Conservation (phyloP, 1,140 invertebrate genomes). For the Druon quercuslanigerum region DNA sequence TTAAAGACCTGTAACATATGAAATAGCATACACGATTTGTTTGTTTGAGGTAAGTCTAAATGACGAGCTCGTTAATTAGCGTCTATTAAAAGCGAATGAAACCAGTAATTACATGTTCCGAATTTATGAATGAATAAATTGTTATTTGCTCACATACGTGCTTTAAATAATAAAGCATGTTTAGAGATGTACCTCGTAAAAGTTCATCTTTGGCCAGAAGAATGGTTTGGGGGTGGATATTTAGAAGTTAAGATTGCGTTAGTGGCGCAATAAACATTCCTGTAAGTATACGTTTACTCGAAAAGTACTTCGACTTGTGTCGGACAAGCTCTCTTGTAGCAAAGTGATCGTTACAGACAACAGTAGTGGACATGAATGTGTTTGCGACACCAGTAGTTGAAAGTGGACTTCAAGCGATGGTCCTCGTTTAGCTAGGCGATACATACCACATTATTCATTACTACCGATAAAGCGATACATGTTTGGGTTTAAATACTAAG, state of each 20-base stretch:
- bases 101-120: background rate
- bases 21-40: too few species aligned
- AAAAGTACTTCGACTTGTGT: constrained; percentile 20
- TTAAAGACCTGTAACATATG: too few species aligned
- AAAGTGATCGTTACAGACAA: constrained; percentile 5
- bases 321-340: constrained; percentile 22
- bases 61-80: too few species aligned
- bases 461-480: background rate
- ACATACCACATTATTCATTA: constrained; percentile 16
- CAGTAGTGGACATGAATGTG: constrained; percentile 22
- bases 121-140: background rate
- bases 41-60: too few species aligned
- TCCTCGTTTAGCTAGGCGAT: constrained; percentile 15
- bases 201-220: constrained; percentile 13
- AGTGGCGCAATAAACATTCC: constrained; percentile 23
- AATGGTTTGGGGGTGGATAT: background rate
- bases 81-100: background rate
- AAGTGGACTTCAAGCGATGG: constrained; percentile 13
- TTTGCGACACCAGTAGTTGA: constrained; percentile 11
- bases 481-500: background rate
- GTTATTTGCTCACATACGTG: background rate
- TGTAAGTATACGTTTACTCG: constrained; percentile 14
- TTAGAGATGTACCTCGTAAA: background rate
- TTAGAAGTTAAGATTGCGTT: constrained; percentile 18
- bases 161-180: constrained; percentile 12